Evolutionary conservation across 1,140 invertebrate species (phyloP).

Genomic region (Trypoxylus dichotomus): DNA sequence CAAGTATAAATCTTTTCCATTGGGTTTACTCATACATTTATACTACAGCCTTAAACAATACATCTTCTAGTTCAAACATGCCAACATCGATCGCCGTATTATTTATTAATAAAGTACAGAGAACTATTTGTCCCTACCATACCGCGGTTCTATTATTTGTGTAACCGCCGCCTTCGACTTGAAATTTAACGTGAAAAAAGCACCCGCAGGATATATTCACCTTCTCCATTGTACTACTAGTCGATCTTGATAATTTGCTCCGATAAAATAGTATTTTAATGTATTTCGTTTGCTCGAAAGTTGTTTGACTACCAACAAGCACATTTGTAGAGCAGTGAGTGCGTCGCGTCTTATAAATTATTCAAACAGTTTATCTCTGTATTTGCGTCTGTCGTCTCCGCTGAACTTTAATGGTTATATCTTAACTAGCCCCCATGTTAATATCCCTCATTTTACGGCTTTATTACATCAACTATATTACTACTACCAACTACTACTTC

Average conservation of each 20-base stretch:
- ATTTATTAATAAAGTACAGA: neutral
- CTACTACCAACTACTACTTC: neutral
- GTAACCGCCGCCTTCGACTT: neutral
- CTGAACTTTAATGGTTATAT: conserved; percentile 23
- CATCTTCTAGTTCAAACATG: neutral
- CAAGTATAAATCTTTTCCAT: too few relatives aligned
- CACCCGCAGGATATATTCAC: neutral
- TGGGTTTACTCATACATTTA: too few relatives aligned
- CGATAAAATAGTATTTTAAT: conserved; percentile 12
- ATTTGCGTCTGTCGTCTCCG: conserved; percentile 15
- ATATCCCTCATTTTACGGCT: conserved; percentile 25
- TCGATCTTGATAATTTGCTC: neutral
- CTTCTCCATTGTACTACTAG: neutral
- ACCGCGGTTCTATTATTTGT: conserved; percentile 9
- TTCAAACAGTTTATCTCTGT: conserved; percentile 16
- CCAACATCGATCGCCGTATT: neutral
- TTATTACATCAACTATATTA: conserved; percentile 19
- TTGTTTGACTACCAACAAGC: neutral
- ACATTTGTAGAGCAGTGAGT: neutral
- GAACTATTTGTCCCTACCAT: neutral
- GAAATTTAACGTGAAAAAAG: conserved; percentile 4
- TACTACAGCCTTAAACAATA: too few relatives aligned
- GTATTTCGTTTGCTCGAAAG: neutral
- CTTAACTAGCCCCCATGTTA: conserved; percentile 23
- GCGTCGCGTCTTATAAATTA: conserved; percentile 17